A percentile compares a stretch with the other conserved stretches of the same genome.
phyloP scores from a whole-genome alignment of 2,888 invertebrate species.

The Lasioglossum leucozonium region DNA sequence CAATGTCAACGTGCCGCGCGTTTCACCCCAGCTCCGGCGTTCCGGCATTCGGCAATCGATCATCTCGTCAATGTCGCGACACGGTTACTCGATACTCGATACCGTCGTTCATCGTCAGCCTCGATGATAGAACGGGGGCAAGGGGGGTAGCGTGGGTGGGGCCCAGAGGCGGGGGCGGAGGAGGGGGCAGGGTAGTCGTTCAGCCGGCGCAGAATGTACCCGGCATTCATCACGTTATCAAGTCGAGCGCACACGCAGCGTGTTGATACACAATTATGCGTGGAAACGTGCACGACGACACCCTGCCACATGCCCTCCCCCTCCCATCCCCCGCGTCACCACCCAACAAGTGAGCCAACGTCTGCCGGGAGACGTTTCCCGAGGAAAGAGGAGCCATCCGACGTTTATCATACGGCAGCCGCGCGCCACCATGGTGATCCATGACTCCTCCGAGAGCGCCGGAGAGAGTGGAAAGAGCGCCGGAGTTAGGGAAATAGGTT shows the following conservation, averaged over 20 bases:
- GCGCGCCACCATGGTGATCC: constrained; percentile 81
- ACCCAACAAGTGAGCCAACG: constrained; percentile 37
- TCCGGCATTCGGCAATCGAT: constrained; percentile 36
- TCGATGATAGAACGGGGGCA: constrained; percentile 54
- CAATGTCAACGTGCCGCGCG: background rate
- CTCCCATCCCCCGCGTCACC: constrained; percentile 2
- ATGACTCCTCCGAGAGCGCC: constrained; percentile 82
- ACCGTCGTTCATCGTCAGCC: constrained; percentile 66
- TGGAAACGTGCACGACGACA: constrained; percentile 75
- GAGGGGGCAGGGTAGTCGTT: constrained; percentile 35
- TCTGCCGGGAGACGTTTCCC: constrained; percentile 39
- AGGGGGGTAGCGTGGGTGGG: constrained; percentile 9
- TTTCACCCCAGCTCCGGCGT: background rate
- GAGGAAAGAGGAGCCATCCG: constrained; percentile 38
- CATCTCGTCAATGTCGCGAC: constrained; percentile 51
- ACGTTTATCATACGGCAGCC: constrained; percentile 72
- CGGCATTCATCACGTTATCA: constrained; percentile 84
- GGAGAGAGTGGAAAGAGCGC: constrained; percentile 58
- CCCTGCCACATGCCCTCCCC: background rate
- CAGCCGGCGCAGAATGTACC: constrained; percentile 66
- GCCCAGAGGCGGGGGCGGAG: background rate
- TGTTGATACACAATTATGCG: constrained; percentile 84
- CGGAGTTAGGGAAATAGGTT: constrained; percentile 83
- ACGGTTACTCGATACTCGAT: constrained; percentile 58
- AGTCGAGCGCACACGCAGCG: constrained; percentile 79